Base-by-base conservation (phyloP, 2,113 vertebrate species). In the Australoheros scitulus region DNA sequence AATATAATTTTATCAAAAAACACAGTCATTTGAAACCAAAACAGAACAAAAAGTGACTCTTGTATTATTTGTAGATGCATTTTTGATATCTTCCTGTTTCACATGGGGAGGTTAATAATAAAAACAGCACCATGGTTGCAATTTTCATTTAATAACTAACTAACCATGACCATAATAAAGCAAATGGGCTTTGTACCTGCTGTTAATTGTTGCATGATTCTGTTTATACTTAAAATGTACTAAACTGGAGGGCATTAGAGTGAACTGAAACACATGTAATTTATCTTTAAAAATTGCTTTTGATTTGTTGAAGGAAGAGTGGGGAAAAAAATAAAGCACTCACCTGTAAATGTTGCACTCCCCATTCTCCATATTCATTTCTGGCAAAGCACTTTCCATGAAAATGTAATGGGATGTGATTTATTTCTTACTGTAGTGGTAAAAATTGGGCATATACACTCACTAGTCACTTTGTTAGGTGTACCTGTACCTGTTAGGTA, bases 281-380 rank as follows among this genome's bases (percentile, higher is more conserved):
- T 5, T 7, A 17, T 60, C 2, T 11, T 29, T 29, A 9, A 34
- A 61, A 22, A 11, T 63, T 8, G 2, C 1, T 18, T 74, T 36
- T 14, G 5, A 56, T 15, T 47, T 47, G 22, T 56, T 9, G 26
- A 18, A 57, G 14, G 2, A 50, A 36, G 29, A 43, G 24, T 58
- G 13, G 4, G 32, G 61, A 47, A 38, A n/a, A 14, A 70, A 55
- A 3, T 15, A 61, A 61, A 47, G 20, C 34, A 17, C 94, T 90
- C 85, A 97, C 97, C 96, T 95, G 97, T 97, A 58, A 98, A 94
- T 38, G 36, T 38, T 10, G 36, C 36, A 10, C 36, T 38, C 36
- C 55, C 98, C 90, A 10, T 96, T 96, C 96, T 75, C 97, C 97
- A 0, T 96, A 98, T 5, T 92, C 87, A 64, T 98, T 99, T 50